phyloP scores from a whole-genome alignment of 2,113 vertebrate genomes.

The Gallinago paraguaiae region DNA sequence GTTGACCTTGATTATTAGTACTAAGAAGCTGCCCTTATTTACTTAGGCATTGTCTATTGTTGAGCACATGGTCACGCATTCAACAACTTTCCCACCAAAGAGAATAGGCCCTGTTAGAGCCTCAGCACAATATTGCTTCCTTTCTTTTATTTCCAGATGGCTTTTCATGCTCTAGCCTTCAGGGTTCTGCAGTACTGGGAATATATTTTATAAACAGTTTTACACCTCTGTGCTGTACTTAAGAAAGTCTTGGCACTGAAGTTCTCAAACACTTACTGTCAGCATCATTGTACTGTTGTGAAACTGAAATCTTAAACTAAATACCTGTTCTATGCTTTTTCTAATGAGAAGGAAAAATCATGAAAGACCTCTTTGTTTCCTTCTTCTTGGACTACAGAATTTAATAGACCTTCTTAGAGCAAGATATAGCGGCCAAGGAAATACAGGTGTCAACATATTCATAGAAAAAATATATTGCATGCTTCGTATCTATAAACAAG shows the following conservation, averaged over 20 bases:
- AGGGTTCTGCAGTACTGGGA: slow-evolving; percentile 9
- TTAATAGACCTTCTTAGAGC: not conserved
- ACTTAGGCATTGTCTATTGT: not conserved
- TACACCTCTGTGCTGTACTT: not conserved
- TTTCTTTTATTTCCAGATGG: not conserved
- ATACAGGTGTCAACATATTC: slow-evolving; percentile 12
- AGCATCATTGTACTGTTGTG: not conserved
- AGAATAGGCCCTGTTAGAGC: not conserved
- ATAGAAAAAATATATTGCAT: not conserved
- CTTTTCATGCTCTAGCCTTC: slow-evolving; percentile 24
- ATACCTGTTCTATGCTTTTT: slow-evolving; percentile 6
- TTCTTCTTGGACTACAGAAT: not conserved
- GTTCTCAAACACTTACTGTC: not conserved
- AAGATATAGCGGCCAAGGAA: slow-evolving; percentile 24
- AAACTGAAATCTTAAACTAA: slow-evolving; percentile 29
- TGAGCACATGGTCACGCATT: not conserved
- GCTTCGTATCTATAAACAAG: not conserved
- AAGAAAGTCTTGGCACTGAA: not conserved
- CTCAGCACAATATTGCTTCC: not conserved
- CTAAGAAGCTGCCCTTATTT: not conserved
- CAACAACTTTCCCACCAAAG: not conserved
- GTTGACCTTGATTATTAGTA: not conserved
- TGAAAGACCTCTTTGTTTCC: not conserved
- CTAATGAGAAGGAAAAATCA: not conserved
- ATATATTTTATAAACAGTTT: slow-evolving; percentile 5